Evolutionary conservation across 2,797 vertebrate genomes (phyloP).

Genomic region (Poecilia picta): DNA sequence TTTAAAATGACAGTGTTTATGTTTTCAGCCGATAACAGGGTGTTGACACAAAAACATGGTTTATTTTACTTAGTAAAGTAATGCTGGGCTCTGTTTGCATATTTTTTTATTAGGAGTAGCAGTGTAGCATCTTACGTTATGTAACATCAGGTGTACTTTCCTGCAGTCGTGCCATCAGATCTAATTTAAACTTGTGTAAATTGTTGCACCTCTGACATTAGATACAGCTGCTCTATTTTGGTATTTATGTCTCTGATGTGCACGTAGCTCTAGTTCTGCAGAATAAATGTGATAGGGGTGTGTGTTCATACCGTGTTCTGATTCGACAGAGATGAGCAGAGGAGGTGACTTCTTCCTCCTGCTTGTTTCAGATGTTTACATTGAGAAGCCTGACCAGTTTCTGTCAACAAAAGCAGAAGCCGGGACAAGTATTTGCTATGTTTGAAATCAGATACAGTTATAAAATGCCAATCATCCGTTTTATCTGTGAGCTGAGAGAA

Average conservation of each 20-base stretch:
- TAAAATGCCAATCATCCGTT: neutral
- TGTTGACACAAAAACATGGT: neutral
- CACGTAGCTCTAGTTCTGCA: too few species aligned
- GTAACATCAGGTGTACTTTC: neutral
- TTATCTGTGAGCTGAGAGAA: neutral
- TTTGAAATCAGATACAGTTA: neutral
- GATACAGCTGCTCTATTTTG: too few species aligned
- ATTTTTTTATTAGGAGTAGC: neutral
- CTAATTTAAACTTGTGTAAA: slow-evolving; percentile 6
- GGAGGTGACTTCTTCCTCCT: neutral
- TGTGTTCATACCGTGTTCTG: neutral
- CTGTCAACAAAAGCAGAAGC: neutral
- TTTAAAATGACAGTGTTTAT: slow-evolving; percentile 1
- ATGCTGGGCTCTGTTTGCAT: neutral
- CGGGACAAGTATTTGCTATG: neutral
- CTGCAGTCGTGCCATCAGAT: neutral
- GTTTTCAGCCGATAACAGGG: neutral
- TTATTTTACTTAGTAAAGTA: neutral
- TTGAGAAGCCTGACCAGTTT: neutral
- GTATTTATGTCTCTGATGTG: neutral
- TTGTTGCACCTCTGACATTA: neutral
- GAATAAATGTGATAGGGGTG: neutral
- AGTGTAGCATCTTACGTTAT: neutral
- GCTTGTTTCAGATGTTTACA: neutral
- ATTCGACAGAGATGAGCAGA: neutral